Conservation (phyloP, 2,797 vertebrate species). For the Chiroxiphia lanceolata region DNA sequence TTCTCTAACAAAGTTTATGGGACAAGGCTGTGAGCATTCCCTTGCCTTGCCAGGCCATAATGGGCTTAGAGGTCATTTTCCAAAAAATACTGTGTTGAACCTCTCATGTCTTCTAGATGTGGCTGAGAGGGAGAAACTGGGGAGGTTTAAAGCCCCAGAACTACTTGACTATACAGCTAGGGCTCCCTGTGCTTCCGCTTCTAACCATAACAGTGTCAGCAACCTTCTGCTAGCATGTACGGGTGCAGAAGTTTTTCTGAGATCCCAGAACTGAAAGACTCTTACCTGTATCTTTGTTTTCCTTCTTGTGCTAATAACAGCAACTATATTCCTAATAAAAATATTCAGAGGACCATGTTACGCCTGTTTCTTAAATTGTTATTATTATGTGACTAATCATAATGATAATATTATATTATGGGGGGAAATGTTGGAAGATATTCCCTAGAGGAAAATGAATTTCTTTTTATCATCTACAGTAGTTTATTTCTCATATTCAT, state of each 20-base stretch:
- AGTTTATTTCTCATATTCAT: constrained; percentile 82
- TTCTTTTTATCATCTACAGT: constrained; percentile 76
- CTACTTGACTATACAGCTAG: not conserved
- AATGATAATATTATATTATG: constrained; percentile 66
- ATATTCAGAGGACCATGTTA: constrained; percentile 45
- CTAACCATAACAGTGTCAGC: rapidly evolving
- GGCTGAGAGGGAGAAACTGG: not conserved
- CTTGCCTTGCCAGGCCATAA: not conserved
- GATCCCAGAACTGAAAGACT: not conserved
- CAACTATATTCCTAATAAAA: constrained; percentile 45
- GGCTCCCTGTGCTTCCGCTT: not conserved
- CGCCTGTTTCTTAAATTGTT: constrained; percentile 38
- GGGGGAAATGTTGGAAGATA: constrained; percentile 70
- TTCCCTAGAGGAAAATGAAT: constrained; percentile 76
- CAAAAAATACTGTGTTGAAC: not conserved
- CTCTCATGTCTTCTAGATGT: not conserved
- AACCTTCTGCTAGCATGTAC: not conserved
- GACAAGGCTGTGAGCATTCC: rapidly evolving
- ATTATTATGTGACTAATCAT: constrained; percentile 68
- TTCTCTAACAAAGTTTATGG: not conserved
- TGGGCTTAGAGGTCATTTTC: not conserved
- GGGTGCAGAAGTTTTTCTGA: constrained; percentile 6
- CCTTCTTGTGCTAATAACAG: constrained; percentile 20
- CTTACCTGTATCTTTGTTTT: constrained; percentile 37
- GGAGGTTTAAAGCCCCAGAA: not conserved